These are phyloP conservation scores for Pristionchus exspectatus DNA, from an alignment of 2,888 invertebrate genomes.

Conservation along the genomic window DNA sequence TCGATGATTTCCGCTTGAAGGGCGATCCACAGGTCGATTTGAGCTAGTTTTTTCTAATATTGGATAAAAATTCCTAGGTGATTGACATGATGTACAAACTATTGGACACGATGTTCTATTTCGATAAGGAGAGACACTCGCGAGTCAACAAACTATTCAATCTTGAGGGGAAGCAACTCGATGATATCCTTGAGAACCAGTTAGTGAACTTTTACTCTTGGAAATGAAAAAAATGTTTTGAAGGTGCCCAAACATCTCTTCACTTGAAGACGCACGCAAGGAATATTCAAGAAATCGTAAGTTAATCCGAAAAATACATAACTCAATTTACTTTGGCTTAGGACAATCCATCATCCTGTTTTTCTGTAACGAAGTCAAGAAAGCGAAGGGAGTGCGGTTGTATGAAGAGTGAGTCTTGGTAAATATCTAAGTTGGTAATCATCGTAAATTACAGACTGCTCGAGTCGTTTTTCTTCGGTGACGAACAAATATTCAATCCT, in stretches of 20 bases:
- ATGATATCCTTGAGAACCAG: neutral
- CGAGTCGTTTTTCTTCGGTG: neutral
- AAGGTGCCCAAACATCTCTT: neutral
- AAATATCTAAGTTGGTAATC: too few species aligned
- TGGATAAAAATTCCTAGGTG: neutral
- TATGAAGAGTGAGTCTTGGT: neutral
- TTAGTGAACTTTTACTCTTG: neutral
- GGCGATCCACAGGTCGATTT: neutral
- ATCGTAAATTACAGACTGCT: neutral
- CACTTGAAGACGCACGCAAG: neutral
- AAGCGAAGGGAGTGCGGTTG: neutral
- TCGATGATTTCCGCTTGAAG: neutral
- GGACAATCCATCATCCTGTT: neutral
- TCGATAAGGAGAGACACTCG: slow-evolving; percentile 4
- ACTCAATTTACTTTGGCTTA: neutral
- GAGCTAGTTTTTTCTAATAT: neutral
- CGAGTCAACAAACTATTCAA: neutral
- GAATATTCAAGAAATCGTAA: neutral
- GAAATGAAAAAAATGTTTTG: neutral
- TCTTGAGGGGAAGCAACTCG: neutral
- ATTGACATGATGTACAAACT: neutral
- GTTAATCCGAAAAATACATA: neutral
- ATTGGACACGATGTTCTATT: neutral
- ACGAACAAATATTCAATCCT: neutral
- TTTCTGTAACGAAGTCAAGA: neutral